Evolutionary conservation across 1,140 invertebrate species (phyloP).

Genomic region (Pectinophora gossypiella): DNA sequence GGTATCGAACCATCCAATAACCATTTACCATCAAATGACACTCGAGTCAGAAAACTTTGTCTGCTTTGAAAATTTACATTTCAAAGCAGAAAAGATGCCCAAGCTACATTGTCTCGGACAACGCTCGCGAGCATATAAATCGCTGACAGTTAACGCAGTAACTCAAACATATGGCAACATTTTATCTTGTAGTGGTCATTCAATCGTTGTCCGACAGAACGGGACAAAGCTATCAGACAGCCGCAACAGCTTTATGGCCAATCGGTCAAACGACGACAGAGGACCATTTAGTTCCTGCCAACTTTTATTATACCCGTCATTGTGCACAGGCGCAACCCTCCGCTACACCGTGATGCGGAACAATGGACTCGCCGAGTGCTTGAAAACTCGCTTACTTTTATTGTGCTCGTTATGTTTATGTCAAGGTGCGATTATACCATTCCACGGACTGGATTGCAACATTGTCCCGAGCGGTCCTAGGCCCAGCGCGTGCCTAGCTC

Average conservation of each 20-base stretch:
- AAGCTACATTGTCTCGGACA: too few species aligned
- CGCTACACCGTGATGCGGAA: slow-evolving; percentile 16
- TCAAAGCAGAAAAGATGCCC: too few species aligned
- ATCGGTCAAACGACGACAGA: background rate
- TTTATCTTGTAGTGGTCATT: slow-evolving; percentile 44
- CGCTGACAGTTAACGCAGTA: background rate
- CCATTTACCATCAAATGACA: too few species aligned
- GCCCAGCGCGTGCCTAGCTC: slow-evolving; percentile 19
- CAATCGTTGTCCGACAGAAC: slow-evolving; percentile 39
- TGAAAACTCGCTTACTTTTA: slow-evolving; percentile 39
- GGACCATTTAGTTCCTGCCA: background rate
- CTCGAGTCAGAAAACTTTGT: too few species aligned
- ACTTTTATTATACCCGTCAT: background rate
- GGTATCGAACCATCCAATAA: too few species aligned
- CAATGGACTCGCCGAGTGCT: slow-evolving; percentile 43
- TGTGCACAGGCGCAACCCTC: background rate
- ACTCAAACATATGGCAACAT: slow-evolving; percentile 38
- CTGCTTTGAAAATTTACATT: too few species aligned
- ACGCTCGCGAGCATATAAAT: too few species aligned
- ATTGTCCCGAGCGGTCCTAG: slow-evolving; percentile 24
- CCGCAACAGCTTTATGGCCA: slow-evolving; percentile 27
- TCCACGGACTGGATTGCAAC: slow-evolving; percentile 31
- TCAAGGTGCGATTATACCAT: slow-evolving; percentile 19
- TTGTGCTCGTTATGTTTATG: slow-evolving; percentile 18
- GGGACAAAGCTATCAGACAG: slow-evolving; percentile 30